Percentiles rank a stretch among this genome's conserved stretches.
Conservation (phyloP, 2,113 vertebrate species). For the Sinocyclocheilus anophthalmus region DNA sequence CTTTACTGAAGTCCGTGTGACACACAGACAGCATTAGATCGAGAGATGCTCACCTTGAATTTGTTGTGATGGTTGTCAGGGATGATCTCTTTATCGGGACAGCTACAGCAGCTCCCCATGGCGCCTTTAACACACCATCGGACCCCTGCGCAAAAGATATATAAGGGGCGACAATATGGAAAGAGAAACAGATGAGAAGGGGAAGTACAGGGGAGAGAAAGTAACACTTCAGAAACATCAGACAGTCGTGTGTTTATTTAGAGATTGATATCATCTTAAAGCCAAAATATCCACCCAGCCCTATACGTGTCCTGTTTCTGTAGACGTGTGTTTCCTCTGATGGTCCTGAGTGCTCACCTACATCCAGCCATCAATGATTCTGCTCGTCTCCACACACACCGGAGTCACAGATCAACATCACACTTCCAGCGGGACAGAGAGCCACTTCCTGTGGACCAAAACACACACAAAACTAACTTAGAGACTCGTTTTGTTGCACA, state of each 20-base stretch:
- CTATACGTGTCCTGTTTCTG: neutral
- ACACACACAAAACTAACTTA: neutral
- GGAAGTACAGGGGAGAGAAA: neutral
- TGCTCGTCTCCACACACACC: conserved; percentile 69
- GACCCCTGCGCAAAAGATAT: conserved; percentile 69
- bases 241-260: neutral
- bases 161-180: neutral
- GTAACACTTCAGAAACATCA: neutral
- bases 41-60: conserved; percentile 78
- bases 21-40: too few species aligned
- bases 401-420: conserved; percentile 77
- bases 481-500: too few species aligned
- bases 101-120: conserved; percentile 94
- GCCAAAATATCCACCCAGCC: too few species aligned
- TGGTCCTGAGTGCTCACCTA: conserved; percentile 74
- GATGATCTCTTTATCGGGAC: conserved; percentile 89
- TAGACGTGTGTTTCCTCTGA: neutral
- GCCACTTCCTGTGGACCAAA: conserved; percentile 7
- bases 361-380: conserved; percentile 85
- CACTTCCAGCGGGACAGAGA: conserved; percentile 40
- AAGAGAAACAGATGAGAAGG: neutral
- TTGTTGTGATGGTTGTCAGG: conserved; percentile 88
- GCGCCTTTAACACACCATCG: conserved; percentile 89
- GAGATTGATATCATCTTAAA: too few species aligned
- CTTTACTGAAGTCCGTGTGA: too few species aligned